These are phyloP conservation scores for Catharus minimus DNA, from an alignment of 2,113 vertebrate species.

Conservation along the genomic window DNA sequence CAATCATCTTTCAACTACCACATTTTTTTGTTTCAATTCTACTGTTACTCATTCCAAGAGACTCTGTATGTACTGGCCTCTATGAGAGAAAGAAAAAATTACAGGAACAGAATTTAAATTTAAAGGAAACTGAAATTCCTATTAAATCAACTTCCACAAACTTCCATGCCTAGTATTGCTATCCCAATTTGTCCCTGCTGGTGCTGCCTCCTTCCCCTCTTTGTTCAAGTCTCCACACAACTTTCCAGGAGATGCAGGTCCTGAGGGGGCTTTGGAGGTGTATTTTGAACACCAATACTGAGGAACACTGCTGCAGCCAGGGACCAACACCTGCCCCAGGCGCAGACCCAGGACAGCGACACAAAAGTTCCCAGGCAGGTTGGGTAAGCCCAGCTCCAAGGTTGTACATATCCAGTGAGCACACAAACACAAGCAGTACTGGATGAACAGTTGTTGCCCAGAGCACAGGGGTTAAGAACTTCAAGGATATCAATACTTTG, in stretches of 20 bases:
- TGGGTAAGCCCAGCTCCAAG: neutral
- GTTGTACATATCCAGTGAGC: neutral
- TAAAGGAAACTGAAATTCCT: neutral
- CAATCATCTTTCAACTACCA: neutral
- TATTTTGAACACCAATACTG: neutral
- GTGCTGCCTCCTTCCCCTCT: neutral
- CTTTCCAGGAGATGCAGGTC: neutral
- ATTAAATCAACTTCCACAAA: neutral
- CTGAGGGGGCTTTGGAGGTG: neutral
- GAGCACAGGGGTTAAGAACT: neutral
- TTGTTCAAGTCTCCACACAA: neutral
- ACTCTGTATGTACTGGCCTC: neutral
- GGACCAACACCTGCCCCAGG: neutral
- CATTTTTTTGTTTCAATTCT: neutral
- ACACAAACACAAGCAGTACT: neutral
- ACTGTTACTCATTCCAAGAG: neutral
- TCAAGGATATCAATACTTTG: neutral
- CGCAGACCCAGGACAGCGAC: neutral
- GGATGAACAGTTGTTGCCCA: rapidly evolving
- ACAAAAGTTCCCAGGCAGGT: neutral
- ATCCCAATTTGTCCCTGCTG: neutral
- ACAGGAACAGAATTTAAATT: neutral
- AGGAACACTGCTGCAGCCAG: neutral
- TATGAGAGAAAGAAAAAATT: neutral
- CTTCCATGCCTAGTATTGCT: neutral